Evolutionary conservation across 2,888 invertebrate species (phyloP), one percentile per base, ranked within the genome.

Genomic region (Drosophila anomalipes): DNA sequence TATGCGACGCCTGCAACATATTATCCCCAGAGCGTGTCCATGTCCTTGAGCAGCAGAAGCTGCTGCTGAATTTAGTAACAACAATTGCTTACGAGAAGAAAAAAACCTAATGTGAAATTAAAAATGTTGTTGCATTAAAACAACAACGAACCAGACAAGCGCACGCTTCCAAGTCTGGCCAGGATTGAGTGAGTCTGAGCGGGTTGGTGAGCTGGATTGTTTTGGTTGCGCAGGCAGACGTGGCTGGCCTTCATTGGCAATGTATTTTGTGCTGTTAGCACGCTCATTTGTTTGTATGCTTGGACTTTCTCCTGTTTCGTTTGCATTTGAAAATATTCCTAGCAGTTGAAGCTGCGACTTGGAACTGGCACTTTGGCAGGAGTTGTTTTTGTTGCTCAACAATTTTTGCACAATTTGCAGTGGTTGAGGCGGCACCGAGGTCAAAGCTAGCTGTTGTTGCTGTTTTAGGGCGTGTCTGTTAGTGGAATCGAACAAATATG

Each of bases 291-390:
- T 91, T 92, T 91, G 90, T 89, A 81, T 92, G 85, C 92, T 92
- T 91, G 91, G 91, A 92, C 92, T 92, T 92, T 92, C 92, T 91
- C 92, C 86, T 91, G 89, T 91, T 92, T 91, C 92, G 92, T 92
- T 92, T 92, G 91, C 91, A 91, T 91, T 90, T 77, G 92, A 89
- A 92, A 91, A 92, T 92, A 91, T 91, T 89, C 89, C 89, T 86
- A 88, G 39, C 72, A 71, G 69, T 58, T 68, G 75, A 69, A 81
- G 81, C 86, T 75, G 56, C 65, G 53, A 63, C 54, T 75, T 67
- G 49, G 51, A 59, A 64, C 68, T 74, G 81, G 67, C 41, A 64
- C 52, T 59, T 54, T 28, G 41, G 73, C 56, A 58, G 56, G 32
- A 66, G 69, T 60, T 63, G 28, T 51, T 65, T 16, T 16, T 47